Base-by-base conservation (phyloP, 2,797 vertebrate genomes). In the Benthosema pterotum region DNA sequence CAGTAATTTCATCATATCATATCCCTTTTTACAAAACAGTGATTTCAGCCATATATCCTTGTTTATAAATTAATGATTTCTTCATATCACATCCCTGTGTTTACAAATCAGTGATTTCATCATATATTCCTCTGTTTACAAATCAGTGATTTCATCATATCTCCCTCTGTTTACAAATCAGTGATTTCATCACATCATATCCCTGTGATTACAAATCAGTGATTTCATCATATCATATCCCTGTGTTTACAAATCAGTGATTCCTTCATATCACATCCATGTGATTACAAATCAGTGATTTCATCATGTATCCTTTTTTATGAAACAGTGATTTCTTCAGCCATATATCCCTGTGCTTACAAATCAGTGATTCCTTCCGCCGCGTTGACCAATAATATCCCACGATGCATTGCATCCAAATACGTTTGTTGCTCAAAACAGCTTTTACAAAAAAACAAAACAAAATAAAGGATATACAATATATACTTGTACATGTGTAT, bases 401-500 rank as follows among this genome's bases (percentile, higher is more conserved):
- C 88, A 90, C 89, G 93, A 94, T 94, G 92, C 93, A 94, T 93
- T 94, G 93, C 92, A 94, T 94, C 93, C 89, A 88, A 93, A 92
- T 93, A 92, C 88, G 76, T 85, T 89, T 87, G 82, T 88, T 92
- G 91, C 88, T 93, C 88, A 91, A 91, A 92, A 91, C 90, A 89
- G 90, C 88, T 91, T 91, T 93, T 92, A 92, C 89, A 90, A 91
- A 93, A 62, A 22, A 22, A 22, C 3, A 90, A 91, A 90, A 91
- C 93, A 62, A 22, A 22, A 22, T 3, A 90, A 91, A 90, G 85
- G 87, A 93, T 89, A 90, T 92, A 90, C 87, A 90, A 92, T 91
- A 91, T 91, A 89, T 91, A 89, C 79, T 87, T 82, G 85, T 87
- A n/a, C n/a, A n/a, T n/a, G n/a, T 88, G 86, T 87, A 87, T 91